Base-by-base conservation (phyloP, 1,140 invertebrate genomes). In the Sycobia sp. region DNA sequence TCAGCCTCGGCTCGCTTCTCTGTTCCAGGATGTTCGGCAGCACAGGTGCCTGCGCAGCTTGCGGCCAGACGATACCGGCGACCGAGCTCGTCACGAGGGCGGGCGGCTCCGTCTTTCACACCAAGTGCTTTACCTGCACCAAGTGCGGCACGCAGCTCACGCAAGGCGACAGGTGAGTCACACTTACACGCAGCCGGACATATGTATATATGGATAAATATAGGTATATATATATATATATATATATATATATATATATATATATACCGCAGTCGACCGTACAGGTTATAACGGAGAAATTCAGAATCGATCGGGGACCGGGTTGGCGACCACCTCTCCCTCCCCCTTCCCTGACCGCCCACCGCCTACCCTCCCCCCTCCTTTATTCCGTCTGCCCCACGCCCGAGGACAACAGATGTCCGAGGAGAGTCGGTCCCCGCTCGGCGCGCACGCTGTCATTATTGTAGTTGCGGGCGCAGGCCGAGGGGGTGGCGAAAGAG, bases 51-150 rank as follows among this genome's bases (percentile, higher is more conserved):
- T 97, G 94, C 82, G 88, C 90, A 71, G 91, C 88, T 70, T 97
- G 94, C 81, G 90, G 91, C 60, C 92, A 94, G 83, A 88, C 86
- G 74, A 97, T 97, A 82, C 92, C 93, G 41, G 89, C 93, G 66
- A 92, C 87, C 82, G 94, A 97, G 79, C 88, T 94, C 77, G 94
- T 97, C 71, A 95, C 95, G 90, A 85, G 91, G 79, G 88, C 90
- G 69, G 88, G 86, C 60, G 78, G 76, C 53, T 70, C 75, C 56
- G 93, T 95, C 71, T 96, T 95, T 87, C 94, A 97, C 86, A 86
- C 94, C 80, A 94, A 94, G 84, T 96, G 94, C 83, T 97, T 97
- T 85, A 87, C 89, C 66, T 97, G 94, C 85, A 93, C 91, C 77
- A 95, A 95, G 77, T 97, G 94, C 79, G 89, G 91, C 67, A 86